Percentiles rank a stretch among this genome's conserved stretches.
These are phyloP conservation scores for Paramuricea clavata DNA, from an alignment of 92 coral and sea anemone species.

Conservation along the genomic window DNA sequence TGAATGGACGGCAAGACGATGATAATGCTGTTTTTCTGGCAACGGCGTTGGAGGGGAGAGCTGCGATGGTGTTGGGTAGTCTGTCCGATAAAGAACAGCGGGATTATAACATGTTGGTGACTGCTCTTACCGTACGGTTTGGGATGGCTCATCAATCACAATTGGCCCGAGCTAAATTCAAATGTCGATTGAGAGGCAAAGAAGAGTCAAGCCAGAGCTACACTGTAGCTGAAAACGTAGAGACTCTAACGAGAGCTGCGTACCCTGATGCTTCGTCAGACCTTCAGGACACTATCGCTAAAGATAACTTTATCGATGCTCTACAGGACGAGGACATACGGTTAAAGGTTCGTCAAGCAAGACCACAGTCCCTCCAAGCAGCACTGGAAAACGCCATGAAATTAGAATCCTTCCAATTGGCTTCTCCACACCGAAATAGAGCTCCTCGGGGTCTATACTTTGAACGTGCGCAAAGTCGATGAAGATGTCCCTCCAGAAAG, in stretches of 20 bases:
- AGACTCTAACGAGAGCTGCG: conserved; percentile 26
- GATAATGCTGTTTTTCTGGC: conserved; percentile 29
- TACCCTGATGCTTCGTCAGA: too few species aligned
- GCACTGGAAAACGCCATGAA: conserved; percentile 46
- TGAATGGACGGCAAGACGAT: not conserved
- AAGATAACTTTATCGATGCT: conserved; percentile 26
- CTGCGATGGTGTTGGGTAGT: conserved; percentile 10
- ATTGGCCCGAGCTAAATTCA: conserved; percentile 49
- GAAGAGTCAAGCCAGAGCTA: conserved; percentile 44
- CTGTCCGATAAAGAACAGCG: not conserved
- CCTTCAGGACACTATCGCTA: conserved; percentile 43
- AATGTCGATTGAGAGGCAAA: conserved; percentile 8
- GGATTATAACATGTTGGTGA: conserved; percentile 15
- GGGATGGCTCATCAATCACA: conserved; percentile 52
- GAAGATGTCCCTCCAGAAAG: not conserved
- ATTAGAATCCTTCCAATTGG: conserved; percentile 23
- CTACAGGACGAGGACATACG: conserved; percentile 21
- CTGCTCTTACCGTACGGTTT: conserved; percentile 23
- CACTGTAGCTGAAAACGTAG: conserved; percentile 40
- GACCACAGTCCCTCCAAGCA: conserved; percentile 18
- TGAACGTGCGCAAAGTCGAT: not conserved
- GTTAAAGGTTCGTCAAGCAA: conserved; percentile 41
- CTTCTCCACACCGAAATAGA: not conserved
- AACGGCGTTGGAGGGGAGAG: conserved; percentile 10
- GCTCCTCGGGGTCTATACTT: not conserved